Percentiles rank a stretch among this genome's conserved stretches.
phyloP scores from a whole-genome alignment of 2,113 vertebrate genomes.

The Sturnus vulgaris region DNA sequence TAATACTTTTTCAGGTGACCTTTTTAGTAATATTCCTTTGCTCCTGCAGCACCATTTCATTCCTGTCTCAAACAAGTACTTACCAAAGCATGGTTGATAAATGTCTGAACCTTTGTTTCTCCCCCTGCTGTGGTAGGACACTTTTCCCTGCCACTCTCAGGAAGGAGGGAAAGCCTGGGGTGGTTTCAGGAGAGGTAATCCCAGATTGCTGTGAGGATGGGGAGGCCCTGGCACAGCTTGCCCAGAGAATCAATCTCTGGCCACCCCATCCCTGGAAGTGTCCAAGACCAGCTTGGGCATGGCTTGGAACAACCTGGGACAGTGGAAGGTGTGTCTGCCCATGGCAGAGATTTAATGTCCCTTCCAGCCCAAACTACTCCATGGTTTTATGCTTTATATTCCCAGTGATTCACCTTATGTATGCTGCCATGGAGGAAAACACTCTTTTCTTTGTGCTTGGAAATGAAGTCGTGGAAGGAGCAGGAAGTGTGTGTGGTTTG shows the following conservation, averaged over 20 bases:
- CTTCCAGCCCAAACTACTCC: background rate
- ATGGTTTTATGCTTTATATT: background rate
- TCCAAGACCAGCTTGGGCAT: background rate
- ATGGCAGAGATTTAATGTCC: background rate
- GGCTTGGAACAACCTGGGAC: background rate
- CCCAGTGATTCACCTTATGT: background rate
- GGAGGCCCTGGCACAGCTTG: background rate
- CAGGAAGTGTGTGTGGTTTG: background rate
- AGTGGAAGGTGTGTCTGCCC: background rate
- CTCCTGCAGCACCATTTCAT: fast-evolving
- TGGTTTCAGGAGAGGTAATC: background rate
- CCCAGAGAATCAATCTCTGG: background rate
- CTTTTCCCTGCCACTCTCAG: background rate
- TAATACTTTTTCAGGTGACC: background rate
- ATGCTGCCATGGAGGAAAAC: background rate
- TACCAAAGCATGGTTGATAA: background rate
- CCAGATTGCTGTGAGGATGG: background rate
- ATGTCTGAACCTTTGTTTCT: background rate
- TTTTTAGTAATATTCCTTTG: background rate
- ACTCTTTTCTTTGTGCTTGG: background rate
- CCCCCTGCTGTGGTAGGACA: fast-evolving
- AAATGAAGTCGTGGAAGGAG: background rate
- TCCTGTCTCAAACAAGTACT: fast-evolving
- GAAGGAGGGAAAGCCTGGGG: background rate
- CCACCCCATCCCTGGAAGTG: background rate